Evolutionary conservation across 2,113 vertebrate genomes (phyloP), one percentile per base, ranked within the genome.

Genomic region (Nerophis lumbriciformis): DNA sequence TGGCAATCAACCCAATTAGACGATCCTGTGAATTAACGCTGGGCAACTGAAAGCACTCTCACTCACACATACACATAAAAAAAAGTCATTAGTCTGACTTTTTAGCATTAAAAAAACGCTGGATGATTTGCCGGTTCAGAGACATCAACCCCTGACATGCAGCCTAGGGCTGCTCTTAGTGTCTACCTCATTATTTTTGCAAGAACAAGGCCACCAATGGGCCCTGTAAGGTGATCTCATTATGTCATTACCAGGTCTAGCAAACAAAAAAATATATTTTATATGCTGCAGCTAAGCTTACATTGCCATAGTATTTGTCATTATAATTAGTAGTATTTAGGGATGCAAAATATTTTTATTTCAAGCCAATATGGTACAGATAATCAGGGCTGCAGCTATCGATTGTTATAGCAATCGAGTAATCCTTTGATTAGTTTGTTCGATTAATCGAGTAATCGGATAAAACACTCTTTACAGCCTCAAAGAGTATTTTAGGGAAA

Each of bases 141-240:
- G 90, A 91, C 86, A 88, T 92, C 87, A 89, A 73, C 87, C 85
- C 68, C 83, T 77, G 80, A 88, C 82, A 68, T 58, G 68, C 69
- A 76, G 86, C 84, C 81, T 5, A 57, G 78, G 84, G 89, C 77
- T 73, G 77, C 82, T 71, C 49, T 53, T 69, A 66, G 85, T 56
- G 68, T 82, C 84, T 81, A 76, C 70, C 60, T 88, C 87, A 89
- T 85, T 91, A 88, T 81, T 85, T 80, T 84, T 69, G 59, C 73
- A 73, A 66, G 84, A 88, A 88, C 78, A 73, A 81, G 80, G 82
- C 75, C 78, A 68, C 77, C 82, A 82, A 90, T 85, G 84, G 85
- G 80, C 80, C 78, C 70, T 68, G 68, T 72, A 79, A 87, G 84
- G 82, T 82, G 78, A 72, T 82, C 76, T 74, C 55, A 53, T 86